phyloP scores from a whole-genome alignment of 1,140 invertebrate genomes.

The Rhynchophorus ferrugineus region DNA sequence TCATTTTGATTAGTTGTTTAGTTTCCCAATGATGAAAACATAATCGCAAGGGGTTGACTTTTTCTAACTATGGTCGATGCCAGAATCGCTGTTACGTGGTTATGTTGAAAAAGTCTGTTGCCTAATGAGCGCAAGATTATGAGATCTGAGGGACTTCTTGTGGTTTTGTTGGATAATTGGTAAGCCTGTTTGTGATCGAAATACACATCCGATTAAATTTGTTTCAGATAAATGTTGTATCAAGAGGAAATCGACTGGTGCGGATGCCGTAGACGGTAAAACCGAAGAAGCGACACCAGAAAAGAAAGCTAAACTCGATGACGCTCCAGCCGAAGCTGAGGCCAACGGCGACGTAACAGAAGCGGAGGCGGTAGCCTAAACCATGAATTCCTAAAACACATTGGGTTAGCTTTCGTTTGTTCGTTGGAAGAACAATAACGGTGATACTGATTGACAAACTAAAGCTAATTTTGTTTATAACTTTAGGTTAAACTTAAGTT shows the following conservation, averaged over 20 bases:
- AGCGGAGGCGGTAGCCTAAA: conserved; percentile 58
- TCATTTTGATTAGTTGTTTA: no score
- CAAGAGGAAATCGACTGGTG: conserved; percentile 63
- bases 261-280: conserved; percentile 43
- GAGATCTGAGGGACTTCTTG: conserved; percentile 24
- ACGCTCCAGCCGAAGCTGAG: conserved; percentile 48
- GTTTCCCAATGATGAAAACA: conserved; percentile 22
- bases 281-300: conserved; percentile 56
- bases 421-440: no score
- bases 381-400: conserved; percentile 18
- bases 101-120: conserved; percentile 18
- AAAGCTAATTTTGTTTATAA: conserved; percentile 15
- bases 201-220: no score
- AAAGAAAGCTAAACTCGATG: conserved; percentile 64
- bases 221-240: conserved; percentile 43
- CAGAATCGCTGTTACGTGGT: conserved; percentile 9
- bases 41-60: conserved; percentile 18
- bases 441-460: no score
- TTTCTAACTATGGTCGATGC: conserved; percentile 11
- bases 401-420: conserved; percentile 13
- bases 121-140: conserved; percentile 28
- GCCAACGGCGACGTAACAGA: conserved; percentile 43
- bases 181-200: no score
- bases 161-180: no score
- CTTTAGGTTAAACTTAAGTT: conserved; percentile 20